Base-by-base conservation (phyloP, 2,888 invertebrate species). In the Apeira syringaria region DNA sequence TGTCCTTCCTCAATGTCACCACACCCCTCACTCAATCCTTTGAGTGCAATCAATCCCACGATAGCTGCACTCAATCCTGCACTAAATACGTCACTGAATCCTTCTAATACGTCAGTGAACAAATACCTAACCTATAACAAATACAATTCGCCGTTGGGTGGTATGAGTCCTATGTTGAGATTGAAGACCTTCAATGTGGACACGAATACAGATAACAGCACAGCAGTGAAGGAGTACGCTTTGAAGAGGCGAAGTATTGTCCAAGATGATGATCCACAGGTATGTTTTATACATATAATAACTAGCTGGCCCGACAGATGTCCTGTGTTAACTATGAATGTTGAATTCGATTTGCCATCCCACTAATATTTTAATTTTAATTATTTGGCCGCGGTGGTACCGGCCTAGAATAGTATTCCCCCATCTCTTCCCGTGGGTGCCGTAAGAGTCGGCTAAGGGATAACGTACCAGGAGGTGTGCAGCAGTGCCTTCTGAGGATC, bases 151-250 rank as follows among this genome's bases (percentile, higher is more conserved):
- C 83, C 87, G 0, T 48, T 85, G 38, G 81, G 85, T 1, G 65
- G 74, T 0, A 67, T 85, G 20, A 80, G 77, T 47, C 86, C 87
- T 0, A 83, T 89, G 74, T 40, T 87, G 43, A 65, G 89, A 30
- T 56, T 89, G 53, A 89, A 87, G 56, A 88, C 89, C 0, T 89
- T 89, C 53, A 89, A 86, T 47, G 83, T 89, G 9, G 88, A 89
- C 37, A 62, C 73, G 0, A 84, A 84, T 51, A 69, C 83, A 0
- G 87, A 85, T 1, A 88, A 86, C 50, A 84, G 85, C 53, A 56
- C 44, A 24, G 64, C 44, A 1, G 56, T 82, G 7, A 88, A 82
- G 41, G 86, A 88, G 24, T 88, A 73, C 47, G 79, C 87, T 5
- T 67, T 73, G 73, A 88, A 85, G 52, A 74, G 89, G 42, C 62